phyloP scores from a whole-genome alignment of 2,113 vertebrate genomes.

The Lepus timidus region DNA sequence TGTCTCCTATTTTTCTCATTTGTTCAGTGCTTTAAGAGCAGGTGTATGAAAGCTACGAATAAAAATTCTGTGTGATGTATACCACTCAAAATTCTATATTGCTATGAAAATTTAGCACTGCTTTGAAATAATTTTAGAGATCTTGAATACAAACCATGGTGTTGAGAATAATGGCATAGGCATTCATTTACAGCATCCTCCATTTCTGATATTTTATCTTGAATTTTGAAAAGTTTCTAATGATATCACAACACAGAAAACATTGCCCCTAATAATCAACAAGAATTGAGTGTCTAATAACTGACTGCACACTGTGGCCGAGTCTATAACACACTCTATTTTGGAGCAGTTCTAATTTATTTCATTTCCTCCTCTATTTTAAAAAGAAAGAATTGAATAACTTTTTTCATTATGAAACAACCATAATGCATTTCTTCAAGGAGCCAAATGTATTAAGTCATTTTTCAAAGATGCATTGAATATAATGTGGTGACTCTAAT shows the following conservation, averaged over 20 bases:
- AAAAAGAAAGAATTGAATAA: background rate
- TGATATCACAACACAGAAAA: background rate
- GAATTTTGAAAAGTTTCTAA: background rate
- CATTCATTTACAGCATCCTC: background rate
- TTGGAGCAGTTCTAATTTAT: background rate
- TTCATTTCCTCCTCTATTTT: background rate
- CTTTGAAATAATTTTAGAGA: slow-evolving; percentile 23
- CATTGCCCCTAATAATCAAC: background rate
- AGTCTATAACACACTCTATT: background rate
- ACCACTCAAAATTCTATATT: background rate
- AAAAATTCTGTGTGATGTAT: background rate
- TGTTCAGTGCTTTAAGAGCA: background rate
- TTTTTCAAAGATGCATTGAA: background rate
- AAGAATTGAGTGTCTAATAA: background rate
- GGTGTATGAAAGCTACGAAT: background rate
- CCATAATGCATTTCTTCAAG: background rate
- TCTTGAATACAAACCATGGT: background rate
- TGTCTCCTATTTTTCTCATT: background rate
- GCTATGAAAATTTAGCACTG: background rate
- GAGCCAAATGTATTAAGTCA: background rate
- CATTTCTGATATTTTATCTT: background rate
- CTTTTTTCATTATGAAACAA: background rate
- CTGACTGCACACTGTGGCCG: background rate
- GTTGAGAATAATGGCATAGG: background rate
- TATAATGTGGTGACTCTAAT: background rate